Evolutionary conservation across 1,140 invertebrate genomes (phyloP).

Genomic region (Drosophila athabasca): DNA sequence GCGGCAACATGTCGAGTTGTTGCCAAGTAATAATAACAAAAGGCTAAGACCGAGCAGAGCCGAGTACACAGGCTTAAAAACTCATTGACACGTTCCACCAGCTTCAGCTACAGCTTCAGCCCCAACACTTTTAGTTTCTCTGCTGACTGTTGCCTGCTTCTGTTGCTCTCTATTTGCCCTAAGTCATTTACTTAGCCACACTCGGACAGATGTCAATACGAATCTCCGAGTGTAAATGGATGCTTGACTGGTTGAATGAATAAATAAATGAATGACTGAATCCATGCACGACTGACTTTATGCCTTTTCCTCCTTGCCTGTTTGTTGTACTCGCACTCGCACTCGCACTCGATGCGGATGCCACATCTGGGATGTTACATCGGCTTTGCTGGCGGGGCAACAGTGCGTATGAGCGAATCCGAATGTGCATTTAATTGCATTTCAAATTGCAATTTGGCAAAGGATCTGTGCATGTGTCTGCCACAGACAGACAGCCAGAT

Average conservation of each 20-base stretch:
- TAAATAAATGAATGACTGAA: constrained; percentile 6
- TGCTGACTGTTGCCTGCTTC: neutral
- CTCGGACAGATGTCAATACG: constrained; percentile 60
- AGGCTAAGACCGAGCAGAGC: constrained; percentile 38
- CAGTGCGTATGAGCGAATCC: constrained; percentile 73
- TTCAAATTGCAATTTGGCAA: constrained; percentile 54
- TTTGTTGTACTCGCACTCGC: neutral
- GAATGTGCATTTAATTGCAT: constrained; percentile 69
- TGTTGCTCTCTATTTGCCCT: constrained; percentile 24
- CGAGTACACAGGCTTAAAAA: constrained; percentile 46
- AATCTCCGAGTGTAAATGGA: constrained; percentile 45
- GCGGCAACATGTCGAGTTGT: constrained; percentile 77
- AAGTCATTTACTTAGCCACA: constrained; percentile 68
- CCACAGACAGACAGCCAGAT: constrained; percentile 11
- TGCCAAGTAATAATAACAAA: constrained; percentile 78
- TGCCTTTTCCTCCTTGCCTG: constrained; percentile 52
- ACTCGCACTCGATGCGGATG: constrained; percentile 15
- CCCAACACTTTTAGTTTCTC: constrained; percentile 53
- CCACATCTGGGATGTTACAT: constrained; percentile 24
- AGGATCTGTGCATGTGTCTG: constrained; percentile 42
- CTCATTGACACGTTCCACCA: constrained; percentile 72
- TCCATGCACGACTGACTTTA: constrained; percentile 56
- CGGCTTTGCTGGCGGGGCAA: constrained; percentile 39
- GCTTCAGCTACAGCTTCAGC: constrained; percentile 3
- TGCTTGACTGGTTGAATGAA: constrained; percentile 37